Percentiles rank a stretch among this genome's conserved stretches.
phyloP scores from a whole-genome alignment of 2,113 vertebrate genomes.

The Microcebus griseorufus region DNA sequence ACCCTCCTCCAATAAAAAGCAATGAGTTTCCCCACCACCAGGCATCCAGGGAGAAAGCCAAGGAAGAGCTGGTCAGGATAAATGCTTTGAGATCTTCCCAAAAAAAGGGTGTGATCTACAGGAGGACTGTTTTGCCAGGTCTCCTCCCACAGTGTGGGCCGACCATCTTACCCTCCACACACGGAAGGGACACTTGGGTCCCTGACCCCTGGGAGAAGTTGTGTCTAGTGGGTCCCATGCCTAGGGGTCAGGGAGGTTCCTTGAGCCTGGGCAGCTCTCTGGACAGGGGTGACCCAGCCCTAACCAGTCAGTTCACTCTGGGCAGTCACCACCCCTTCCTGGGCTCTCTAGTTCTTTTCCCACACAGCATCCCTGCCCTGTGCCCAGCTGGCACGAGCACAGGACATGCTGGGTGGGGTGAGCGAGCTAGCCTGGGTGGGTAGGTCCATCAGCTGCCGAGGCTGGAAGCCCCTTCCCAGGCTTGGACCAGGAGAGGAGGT shows the following conservation, averaged over 20 bases:
- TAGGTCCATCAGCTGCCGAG: not conserved
- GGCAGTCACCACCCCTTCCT: not conserved
- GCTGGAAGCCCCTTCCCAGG: not conserved
- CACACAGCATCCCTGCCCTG: not conserved
- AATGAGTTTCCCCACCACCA: not conserved
- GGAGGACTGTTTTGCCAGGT: not conserved
- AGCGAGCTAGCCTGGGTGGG: not conserved
- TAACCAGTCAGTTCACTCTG: conserved; percentile 1
- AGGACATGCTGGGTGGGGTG: not conserved
- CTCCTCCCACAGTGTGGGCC: too few relatives aligned
- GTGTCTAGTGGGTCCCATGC: not conserved
- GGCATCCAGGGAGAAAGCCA: not conserved
- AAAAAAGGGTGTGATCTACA: not conserved
- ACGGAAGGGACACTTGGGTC: not conserved
- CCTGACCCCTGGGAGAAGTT: not conserved
- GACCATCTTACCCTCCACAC: not conserved
- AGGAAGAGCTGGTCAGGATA: not conserved
- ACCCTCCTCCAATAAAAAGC: not conserved
- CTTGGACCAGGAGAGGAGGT: not conserved
- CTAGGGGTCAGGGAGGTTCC: not conserved
- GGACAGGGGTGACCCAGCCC: not conserved
- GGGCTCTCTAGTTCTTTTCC: not conserved
- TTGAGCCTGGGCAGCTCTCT: not conserved
- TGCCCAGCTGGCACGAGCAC: not conserved
- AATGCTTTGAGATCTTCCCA: not conserved